These are phyloP conservation scores for Clarias gariepinus DNA, from an alignment of 2,113 vertebrate species.

Conservation along the genomic window DNA sequence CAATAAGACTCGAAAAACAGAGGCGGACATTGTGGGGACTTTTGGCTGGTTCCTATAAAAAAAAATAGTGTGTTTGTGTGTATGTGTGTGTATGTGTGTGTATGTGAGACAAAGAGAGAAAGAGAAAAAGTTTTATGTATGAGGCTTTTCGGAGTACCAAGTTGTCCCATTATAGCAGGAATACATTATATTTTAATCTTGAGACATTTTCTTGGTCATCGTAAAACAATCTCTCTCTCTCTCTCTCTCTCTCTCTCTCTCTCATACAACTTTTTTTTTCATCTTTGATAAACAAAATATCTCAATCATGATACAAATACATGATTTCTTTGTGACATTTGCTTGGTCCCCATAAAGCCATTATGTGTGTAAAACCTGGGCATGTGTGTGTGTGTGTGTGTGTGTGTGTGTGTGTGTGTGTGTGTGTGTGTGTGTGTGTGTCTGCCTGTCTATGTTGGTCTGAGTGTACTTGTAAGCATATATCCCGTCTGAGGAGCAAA, in stretches of 20 bases:
- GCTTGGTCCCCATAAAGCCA: background rate
- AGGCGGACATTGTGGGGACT: background rate
- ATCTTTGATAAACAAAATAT: background rate
- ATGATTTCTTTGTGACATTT: background rate
- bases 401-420: conserved; percentile 7
- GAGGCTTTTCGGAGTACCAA: background rate
- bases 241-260: no score
- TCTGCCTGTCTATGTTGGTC: background rate
- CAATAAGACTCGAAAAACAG: background rate
- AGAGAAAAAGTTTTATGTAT: no score
- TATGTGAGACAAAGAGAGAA: no score
- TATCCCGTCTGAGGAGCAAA: no score
- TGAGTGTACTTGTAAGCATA: background rate
- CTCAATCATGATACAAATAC: background rate
- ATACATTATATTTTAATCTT: background rate
- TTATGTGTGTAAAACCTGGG: no score
- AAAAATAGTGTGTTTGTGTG: background rate
- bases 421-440: background rate
- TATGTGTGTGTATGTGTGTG: background rate
- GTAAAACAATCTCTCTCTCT: background rate
- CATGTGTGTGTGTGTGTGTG: conserved; percentile 3
- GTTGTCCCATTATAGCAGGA: background rate
- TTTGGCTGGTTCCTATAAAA: background rate
- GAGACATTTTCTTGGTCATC: background rate
- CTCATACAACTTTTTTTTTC: no score